These are phyloP conservation scores for Chaetophractus vellerosus DNA, from an alignment of 2,797 vertebrate genomes.

Conservation along the genomic window DNA sequence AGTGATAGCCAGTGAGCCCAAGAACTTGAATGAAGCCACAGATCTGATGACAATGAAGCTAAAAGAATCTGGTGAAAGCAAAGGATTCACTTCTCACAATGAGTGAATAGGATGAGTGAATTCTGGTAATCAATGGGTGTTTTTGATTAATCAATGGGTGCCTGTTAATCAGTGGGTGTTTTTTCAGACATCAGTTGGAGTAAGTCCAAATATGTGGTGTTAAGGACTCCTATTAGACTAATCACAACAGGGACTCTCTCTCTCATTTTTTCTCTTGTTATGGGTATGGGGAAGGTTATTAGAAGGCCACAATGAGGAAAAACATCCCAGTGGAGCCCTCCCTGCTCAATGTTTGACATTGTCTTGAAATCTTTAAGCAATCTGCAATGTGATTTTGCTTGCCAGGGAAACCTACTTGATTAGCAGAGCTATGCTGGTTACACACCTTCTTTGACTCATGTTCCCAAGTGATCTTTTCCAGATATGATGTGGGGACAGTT, in stretches of 20 bases:
- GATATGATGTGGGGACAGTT: not conserved
- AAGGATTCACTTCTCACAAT: conserved; percentile 64
- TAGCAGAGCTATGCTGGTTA: conserved; percentile 54
- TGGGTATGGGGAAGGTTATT: not conserved
- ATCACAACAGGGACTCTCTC: not conserved
- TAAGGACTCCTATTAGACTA: conserved; percentile 13
- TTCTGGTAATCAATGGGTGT: not conserved
- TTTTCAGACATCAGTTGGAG: conserved; percentile 36
- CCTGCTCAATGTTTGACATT: conserved; percentile 36
- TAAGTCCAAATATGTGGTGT: conserved; percentile 24
- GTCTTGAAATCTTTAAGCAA: conserved; percentile 81
- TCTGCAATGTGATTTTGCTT: conserved; percentile 67
- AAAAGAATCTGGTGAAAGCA: conserved; percentile 14
- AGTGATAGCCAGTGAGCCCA: conserved; percentile 21
- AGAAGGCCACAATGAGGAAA: conserved; percentile 7
- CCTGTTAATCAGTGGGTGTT: not conserved
- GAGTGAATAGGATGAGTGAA: no score
- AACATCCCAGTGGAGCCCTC: not conserved
- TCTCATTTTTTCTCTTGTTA: not conserved
- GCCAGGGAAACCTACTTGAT: conserved; percentile 68
- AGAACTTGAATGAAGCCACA: conserved; percentile 57
- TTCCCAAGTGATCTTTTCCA: conserved; percentile 71
- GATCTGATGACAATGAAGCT: conserved; percentile 50
- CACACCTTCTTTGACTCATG: conserved; percentile 67
- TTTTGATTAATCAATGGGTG: not conserved